Conservation (phyloP, 1,140 invertebrate species). For the Philotrypesis tridentata region DNA sequence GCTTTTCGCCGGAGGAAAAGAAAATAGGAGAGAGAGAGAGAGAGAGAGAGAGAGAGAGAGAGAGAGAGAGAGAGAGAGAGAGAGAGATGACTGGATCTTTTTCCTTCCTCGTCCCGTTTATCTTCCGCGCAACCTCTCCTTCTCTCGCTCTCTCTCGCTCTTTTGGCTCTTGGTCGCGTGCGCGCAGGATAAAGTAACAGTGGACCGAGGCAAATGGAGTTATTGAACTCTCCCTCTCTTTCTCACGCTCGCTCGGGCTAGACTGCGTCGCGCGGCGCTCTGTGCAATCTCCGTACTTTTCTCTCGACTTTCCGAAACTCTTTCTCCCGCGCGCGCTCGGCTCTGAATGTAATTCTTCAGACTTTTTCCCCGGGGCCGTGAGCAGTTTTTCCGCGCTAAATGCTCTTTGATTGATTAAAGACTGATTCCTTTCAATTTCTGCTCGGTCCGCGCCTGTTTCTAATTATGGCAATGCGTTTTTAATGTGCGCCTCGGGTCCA, state of each 20-base stretch:
- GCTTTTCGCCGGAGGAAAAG: neutral
- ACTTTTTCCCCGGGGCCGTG: too few species aligned
- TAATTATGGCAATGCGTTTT: too few species aligned
- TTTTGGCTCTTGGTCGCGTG: neutral
- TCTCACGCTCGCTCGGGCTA: neutral
- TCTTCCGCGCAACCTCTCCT: neutral
- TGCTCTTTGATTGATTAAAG: too few species aligned
- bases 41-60: neutral
- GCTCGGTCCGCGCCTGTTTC: too few species aligned
- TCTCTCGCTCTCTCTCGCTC: too few species aligned
- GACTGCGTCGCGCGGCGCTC: neutral
- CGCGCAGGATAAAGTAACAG: slow-evolving; percentile 12
- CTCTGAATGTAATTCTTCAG: too few species aligned
- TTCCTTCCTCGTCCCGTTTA: slow-evolving; percentile 9
- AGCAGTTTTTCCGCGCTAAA: too few species aligned
- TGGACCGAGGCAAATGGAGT: slow-evolving; percentile 31
- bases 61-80: neutral
- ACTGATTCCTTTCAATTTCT: too few species aligned
- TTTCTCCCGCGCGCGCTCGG: neutral
- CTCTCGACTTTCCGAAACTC: neutral
- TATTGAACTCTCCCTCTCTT: slow-evolving; percentile 16
- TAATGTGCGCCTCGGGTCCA: too few species aligned
- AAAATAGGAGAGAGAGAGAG: neutral
- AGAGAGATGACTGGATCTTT: slow-evolving; percentile 19
- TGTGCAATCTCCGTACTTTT: slow-evolving; percentile 16